Base-by-base conservation (phyloP, 2,797 vertebrate species). In the Pangasius mekongensis region DNA sequence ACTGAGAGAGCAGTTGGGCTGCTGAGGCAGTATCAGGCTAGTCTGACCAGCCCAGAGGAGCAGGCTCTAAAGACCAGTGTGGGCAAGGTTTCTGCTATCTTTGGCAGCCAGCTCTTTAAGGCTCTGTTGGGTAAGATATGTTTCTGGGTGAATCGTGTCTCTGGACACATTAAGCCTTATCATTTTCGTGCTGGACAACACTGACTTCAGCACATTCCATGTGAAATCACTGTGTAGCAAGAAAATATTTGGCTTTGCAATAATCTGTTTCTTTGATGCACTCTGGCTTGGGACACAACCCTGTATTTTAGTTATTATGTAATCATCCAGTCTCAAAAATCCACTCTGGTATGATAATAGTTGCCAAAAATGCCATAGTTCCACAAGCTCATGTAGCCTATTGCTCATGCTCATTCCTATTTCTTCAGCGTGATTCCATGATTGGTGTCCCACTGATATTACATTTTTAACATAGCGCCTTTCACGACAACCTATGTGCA, bases 11-110 rank as follows among this genome's bases (percentile, higher is more conserved):
- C 97, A 20, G 95, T 97, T 93, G 96, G 94, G 89, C 95, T 98
- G 91, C 96, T 98, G 91, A 96, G 92, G 91, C 93, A 95, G 89
- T 98, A 98, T 95, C 97, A 98, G 94, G 95, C 95, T 92, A 97
- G 94, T 91, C 93, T 98, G 91, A 96, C 64, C 91, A 93, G 95
- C 87, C 97, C 97, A 0, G 96, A 97, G 84, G 97, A 98, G 92
- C 96, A 97, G 93, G 90, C 95, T 83, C 92, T 98, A 90, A 97
- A 96, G 94, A 95, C 94, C 92, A 97, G 94, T 16, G 96, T 98
- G 90, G 96, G 95, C 49, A 96, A 97, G 94, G 95, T 97, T 85
- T 96, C 96, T 13, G 84, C 94, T 88, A 95, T 97, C 90, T 91
- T 97, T 91, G 95, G 94, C 86, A 97, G 96, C 91, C 96, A 96